These are phyloP conservation scores for Temnothorax curvispinosus DNA, from an alignment of 1,140 invertebrate genomes.

Conservation along the genomic window DNA sequence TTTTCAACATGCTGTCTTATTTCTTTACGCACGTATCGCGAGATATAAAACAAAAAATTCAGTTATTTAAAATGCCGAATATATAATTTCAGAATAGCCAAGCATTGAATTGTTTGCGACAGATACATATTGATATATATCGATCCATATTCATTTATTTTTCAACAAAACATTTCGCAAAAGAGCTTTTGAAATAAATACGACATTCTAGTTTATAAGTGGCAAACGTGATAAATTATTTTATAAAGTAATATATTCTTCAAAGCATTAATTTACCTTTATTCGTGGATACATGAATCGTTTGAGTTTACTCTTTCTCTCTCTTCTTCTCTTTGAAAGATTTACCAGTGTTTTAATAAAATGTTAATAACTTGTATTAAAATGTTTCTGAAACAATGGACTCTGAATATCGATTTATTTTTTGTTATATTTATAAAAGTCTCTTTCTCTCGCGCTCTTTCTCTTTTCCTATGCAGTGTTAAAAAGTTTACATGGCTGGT, in stretches of 20 bases:
- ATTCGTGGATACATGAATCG: not conserved
- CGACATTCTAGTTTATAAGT: not conserved
- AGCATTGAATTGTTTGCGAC: not conserved
- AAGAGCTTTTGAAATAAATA: not conserved
- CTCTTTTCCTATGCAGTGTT: not conserved
- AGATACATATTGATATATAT: not conserved
- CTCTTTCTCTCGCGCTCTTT: not conserved
- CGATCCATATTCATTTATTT: conserved; percentile 17
- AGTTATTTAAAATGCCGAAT: not conserved
- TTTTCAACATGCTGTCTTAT: not conserved
- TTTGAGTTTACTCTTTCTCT: not conserved
- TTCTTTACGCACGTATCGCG: not conserved
- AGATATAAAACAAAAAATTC: not conserved
- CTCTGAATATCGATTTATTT: conserved; percentile 7
- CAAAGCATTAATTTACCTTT: conserved; percentile 12
- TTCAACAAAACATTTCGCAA: not conserved
- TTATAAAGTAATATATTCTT: conserved; percentile 6
- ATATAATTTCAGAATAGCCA: not conserved
- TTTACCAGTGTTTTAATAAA: conserved; percentile 1
- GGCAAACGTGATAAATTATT: not conserved
- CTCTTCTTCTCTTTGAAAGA: not conserved
- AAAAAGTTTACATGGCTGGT: not conserved
- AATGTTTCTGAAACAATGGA: not conserved
- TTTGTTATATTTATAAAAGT: not conserved
- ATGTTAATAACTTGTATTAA: conserved; percentile 5